phyloP scores from a whole-genome alignment of 2,113 vertebrate species.

The Crotalus helleri region DNA sequence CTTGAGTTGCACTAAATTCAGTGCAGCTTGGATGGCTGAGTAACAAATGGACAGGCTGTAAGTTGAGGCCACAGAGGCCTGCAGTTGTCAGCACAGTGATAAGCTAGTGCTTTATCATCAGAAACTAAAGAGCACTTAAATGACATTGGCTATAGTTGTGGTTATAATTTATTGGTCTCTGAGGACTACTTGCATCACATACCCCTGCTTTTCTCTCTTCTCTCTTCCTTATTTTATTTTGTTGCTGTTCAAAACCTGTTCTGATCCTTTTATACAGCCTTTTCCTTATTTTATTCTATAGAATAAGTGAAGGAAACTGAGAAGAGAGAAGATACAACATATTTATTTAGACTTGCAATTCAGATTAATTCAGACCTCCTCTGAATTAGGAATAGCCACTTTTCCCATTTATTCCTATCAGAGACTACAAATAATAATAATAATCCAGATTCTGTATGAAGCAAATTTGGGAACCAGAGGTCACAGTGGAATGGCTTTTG shows the following conservation, averaged over 20 bases:
- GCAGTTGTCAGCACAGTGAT: conserved; percentile 56
- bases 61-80: conserved; percentile 43
- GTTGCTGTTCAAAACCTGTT: conserved; percentile 46
- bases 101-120: conserved; percentile 60
- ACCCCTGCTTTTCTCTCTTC: conserved; percentile 24
- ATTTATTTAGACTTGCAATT: background rate
- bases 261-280: conserved; percentile 2
- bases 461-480: background rate
- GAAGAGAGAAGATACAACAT: background rate
- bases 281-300: conserved; percentile 30
- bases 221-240: conserved; percentile 47
- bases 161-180: conserved; percentile 59
- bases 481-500: background rate
- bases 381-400: background rate
- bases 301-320: conserved; percentile 15
- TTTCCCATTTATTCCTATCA: background rate
- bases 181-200: conserved; percentile 17
- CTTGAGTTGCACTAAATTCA: conserved; percentile 43
- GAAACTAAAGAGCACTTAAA: conserved; percentile 67
- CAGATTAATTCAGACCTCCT: background rate
- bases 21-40: conserved; percentile 51
- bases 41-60: conserved; percentile 55
- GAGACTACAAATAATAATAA: background rate
- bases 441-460: background rate
- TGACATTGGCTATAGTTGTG: conserved; percentile 44